Evolutionary conservation across 2,113 vertebrate species (phyloP).

Genomic region (Pogona vitticeps): DNA sequence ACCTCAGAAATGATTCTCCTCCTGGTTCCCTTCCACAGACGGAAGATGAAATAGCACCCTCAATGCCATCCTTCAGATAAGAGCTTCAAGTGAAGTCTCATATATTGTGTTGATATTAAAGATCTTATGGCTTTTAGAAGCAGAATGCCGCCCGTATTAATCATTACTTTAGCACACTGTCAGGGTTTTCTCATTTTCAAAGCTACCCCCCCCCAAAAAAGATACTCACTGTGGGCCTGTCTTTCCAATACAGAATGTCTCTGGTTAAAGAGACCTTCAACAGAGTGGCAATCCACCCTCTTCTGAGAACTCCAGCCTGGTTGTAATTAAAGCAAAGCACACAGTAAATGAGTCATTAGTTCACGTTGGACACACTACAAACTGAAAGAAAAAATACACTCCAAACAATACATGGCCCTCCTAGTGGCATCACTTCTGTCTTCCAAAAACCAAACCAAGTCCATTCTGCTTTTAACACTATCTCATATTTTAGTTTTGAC

Average conservation of each 20-base stretch:
- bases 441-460: neutral
- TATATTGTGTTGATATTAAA: slow-evolving; percentile 54
- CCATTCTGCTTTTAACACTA: neutral
- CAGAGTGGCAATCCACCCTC: neutral
- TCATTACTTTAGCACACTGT: slow-evolving; percentile 36
- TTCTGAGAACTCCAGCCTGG: neutral
- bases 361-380: neutral
- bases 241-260: neutral
- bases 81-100: slow-evolving; percentile 51
- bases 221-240: neutral
- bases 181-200: slow-evolving; percentile 46
- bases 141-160: slow-evolving; percentile 41
- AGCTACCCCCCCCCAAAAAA: slow-evolving; percentile 13
- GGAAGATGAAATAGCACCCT: slow-evolving; percentile 53
- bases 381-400: neutral
- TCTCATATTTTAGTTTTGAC: neutral
- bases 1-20: slow-evolving; percentile 5
- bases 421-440: neutral
- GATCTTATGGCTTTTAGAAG: slow-evolving; percentile 51
- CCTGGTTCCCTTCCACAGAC: slow-evolving; percentile 48
- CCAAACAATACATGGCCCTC: neutral
- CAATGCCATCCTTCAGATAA: slow-evolving; percentile 51
- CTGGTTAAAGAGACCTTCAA: neutral
- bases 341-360: neutral
- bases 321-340: neutral